Base-by-base conservation (phyloP, 2,113 vertebrate genomes). In the Chaenogobius annularis region DNA sequence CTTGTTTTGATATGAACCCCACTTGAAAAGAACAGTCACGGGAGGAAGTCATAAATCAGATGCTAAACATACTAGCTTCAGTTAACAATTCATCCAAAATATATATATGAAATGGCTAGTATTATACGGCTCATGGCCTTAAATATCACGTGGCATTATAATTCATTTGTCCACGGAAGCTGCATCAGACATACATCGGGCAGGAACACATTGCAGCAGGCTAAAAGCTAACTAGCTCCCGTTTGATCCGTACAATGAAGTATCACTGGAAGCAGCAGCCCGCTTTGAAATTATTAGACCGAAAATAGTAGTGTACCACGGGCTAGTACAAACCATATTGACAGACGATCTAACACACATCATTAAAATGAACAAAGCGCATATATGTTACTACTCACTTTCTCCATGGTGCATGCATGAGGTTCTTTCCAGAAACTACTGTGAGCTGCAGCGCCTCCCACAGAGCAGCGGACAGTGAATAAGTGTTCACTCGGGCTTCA, bases 401-500 rank as follows among this genome's bases (percentile, higher is more conserved):
- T 94, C 84, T 93, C 93, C 93, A 94, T 94, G 87, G 75, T 90
- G 83, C 77, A 82, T 83, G 89, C 92, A 94, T 93, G 92, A 93
- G 93, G 91, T 91, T 93, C 92, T 90, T 91, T 91, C 90, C 83
- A 94, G 93, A 94, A 94, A 87, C 90, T 93, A 94, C 93, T 88
- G 83, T 71, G 85, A 19, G 44, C 7, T 69, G 43, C 67, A 69
- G 86, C 89, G 43, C 92, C 91, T 80, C 92, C 93, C 86, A 52
- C 78, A 72, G 65, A 10, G 74, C 73, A 65, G 48, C 83, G 72
- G 93, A 91, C 91, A 3, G 22, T 0, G 31, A 4, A 7, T 12
- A 11, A 43, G 12, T 10, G 71, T 58, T 37, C 61, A 72, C 20
- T 75, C n/a, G 11, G 43, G 11, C 13, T 43, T 20, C 0, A 2